Conservation (phyloP, 37 sponge, comb jelly and placozoan genomes). For the Petrosia ficiformis region DNA sequence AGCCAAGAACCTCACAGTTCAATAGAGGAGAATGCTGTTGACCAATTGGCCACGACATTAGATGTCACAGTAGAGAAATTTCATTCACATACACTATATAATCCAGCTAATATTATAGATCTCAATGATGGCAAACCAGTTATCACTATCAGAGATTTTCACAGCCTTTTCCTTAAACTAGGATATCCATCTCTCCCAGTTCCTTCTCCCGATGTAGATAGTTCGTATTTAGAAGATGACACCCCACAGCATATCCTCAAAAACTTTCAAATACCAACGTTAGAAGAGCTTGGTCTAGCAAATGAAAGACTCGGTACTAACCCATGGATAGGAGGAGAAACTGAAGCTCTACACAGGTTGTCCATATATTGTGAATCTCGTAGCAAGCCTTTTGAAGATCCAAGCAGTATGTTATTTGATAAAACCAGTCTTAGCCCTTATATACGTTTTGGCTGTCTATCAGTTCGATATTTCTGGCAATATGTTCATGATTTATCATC, state of each 20-base stretch:
- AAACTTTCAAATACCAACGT: slow-evolving; percentile 34
- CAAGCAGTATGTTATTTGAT: slow-evolving; percentile 22
- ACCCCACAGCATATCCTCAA: background rate
- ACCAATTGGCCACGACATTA: background rate
- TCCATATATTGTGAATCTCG: slow-evolving; percentile 24
- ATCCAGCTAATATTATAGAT: slow-evolving; percentile 8
- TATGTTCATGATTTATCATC: slow-evolving; percentile 5
- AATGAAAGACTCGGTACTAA: slow-evolving; percentile 17
- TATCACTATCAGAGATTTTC: slow-evolving; percentile 34
- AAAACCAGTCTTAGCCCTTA: slow-evolving; percentile 65
- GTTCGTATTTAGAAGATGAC: background rate
- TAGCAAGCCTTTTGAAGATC: background rate
- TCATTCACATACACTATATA: slow-evolving; percentile 52
- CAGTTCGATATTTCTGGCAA: slow-evolving; percentile 44
- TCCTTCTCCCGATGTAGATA: background rate
- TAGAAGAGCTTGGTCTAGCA: slow-evolving; percentile 38
- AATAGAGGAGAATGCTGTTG: slow-evolving; percentile 18
- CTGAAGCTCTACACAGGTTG: slow-evolving; percentile 48
- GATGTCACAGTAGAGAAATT: slow-evolving; percentile 19
- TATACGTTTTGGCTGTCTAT: slow-evolving; percentile 75
- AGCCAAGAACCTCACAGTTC: slow-evolving; percentile 28
- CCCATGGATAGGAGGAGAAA: slow-evolving; percentile 67
- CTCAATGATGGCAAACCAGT: slow-evolving; percentile 1
- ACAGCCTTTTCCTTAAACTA: slow-evolving; percentile 13
- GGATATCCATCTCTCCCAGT: slow-evolving; percentile 10